Percentiles rank a stretch among this genome's conserved stretches.
Evolutionary conservation across 1,140 invertebrate species (phyloP).

Genomic region (Drosophila varians): DNA sequence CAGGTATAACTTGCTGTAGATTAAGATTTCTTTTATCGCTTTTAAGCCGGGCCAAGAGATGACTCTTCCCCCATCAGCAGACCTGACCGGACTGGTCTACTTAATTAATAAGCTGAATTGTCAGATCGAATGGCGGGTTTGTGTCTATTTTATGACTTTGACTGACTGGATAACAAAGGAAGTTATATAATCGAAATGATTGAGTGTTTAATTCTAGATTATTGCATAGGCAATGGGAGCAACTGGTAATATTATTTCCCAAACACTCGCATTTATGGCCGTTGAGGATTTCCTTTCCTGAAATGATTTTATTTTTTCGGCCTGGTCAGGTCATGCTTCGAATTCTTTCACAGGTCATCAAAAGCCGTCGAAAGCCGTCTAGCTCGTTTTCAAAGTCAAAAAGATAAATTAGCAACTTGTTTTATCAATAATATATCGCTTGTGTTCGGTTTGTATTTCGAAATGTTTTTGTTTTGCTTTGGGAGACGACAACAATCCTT

Average conservation of each 20-base stretch:
- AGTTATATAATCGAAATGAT: slow-evolving; percentile 32
- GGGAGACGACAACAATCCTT: slow-evolving; percentile 38
- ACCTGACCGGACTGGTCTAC: slow-evolving; percentile 47
- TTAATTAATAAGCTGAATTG: slow-evolving; percentile 55
- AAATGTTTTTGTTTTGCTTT: slow-evolving; percentile 21
- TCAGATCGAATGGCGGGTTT: slow-evolving; percentile 16
- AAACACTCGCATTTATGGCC: too few relatives aligned
- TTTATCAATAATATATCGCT: slow-evolving; percentile 41
- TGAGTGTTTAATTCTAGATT: too few relatives aligned
- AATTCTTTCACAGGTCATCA: slow-evolving; percentile 41
- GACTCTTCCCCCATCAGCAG: slow-evolving; percentile 9
- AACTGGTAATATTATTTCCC: slow-evolving; percentile 2
- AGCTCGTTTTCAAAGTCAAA: slow-evolving; percentile 49
- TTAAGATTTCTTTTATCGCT: slow-evolving; percentile 42
- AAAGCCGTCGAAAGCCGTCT: slow-evolving; percentile 57
- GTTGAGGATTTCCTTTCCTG: too few relatives aligned
- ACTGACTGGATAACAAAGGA: slow-evolving; percentile 31
- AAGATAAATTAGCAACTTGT: slow-evolving; percentile 70
- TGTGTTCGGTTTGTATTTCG: background rate
- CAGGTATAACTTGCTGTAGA: slow-evolving; percentile 64
- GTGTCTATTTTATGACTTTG: slow-evolving; percentile 43
- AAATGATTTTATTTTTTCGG: slow-evolving; percentile 13
- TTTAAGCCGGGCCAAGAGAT: slow-evolving; percentile 1
- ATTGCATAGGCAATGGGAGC: background rate
- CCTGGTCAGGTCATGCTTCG: slow-evolving; percentile 21